Conservation (phyloP, 2,888 invertebrate species). For the Drosophila subsilvestris region DNA sequence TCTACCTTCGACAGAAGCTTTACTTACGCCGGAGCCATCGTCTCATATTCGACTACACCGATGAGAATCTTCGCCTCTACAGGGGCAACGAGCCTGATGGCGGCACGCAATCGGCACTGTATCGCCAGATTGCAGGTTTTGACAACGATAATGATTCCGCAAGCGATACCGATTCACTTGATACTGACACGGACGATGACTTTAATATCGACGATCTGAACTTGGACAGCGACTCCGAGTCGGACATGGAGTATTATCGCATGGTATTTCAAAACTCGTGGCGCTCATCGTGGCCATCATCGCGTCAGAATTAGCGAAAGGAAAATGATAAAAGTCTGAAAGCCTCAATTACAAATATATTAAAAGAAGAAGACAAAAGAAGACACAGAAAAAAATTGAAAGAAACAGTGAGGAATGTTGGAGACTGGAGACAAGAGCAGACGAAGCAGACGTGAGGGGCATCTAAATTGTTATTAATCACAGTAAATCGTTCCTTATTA, state of each 20-base stretch:
- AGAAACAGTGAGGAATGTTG: too few species aligned
- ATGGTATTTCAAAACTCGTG: neutral
- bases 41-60: constrained; percentile 94
- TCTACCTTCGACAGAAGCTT: constrained; percentile 97
- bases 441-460: neutral
- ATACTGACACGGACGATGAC: neutral
- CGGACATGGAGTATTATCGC: neutral
- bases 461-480: neutral
- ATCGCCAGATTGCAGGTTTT: neutral
- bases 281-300: neutral
- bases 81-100: constrained; percentile 37
- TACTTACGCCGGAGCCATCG: constrained; percentile 94
- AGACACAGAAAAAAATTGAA: too few species aligned
- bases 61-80: constrained; percentile 83
- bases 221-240: neutral
- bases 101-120: too few species aligned
- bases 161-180: neutral
- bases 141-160: neutral
- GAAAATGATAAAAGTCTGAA: neutral
- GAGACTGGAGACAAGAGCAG: too few species aligned
- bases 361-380: too few species aligned
- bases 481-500: neutral
- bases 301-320: neutral
- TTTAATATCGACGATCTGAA: too few species aligned
- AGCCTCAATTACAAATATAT: neutral